Base-by-base conservation (phyloP, 2,113 vertebrate species). In the Pollachius pollachius region DNA sequence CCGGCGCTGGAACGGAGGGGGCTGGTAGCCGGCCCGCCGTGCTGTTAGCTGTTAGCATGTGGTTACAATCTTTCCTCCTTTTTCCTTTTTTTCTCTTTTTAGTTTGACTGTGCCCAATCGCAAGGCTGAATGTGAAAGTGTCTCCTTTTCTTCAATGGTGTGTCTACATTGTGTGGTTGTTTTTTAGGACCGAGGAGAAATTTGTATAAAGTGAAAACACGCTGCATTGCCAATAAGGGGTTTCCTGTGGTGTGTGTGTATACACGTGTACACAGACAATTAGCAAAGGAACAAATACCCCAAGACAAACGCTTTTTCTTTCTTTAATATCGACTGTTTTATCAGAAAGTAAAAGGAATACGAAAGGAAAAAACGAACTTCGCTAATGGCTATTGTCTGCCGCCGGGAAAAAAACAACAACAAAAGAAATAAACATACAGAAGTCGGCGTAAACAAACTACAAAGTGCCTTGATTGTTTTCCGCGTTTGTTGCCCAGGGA, bases 1-100 rank as follows among this genome's bases (percentile, higher is more conserved):
- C 78, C 69, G 81, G 81, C 13, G 52, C 16, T 71, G 81, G 83
- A 84, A 81, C 82, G 83, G 81, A 84, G 80, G 69, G 85, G 15
- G 75, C 67, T 71, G 73, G 67, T 86, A 78, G 86, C 79, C 65
- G 70, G 52, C 5, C 37, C 37, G 37, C 37, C 79, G 74, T 81
- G 77, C 79, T 77, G 76, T 80, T 81, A 37, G 76, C 78, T 83
- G 75, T 85, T 87, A 17, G 37, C 80, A 81, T 84, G 73, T 41
- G 37, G 37, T 41, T 41, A 11, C 37, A 41, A 41, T 41, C 37
- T 41, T 41, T 41, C 37, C 2, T 67, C 15, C 13, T 56, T 56
- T 56, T 56, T 56, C 52, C 15, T 56, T 56, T 17, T 15, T 15
- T 15, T 11, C 9, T 41, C 9, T 41, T 41, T 41, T 41, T 41